Evolutionary conservation across 2,888 invertebrate species (phyloP).

Genomic region (Pachliopta kotzebuea): DNA sequence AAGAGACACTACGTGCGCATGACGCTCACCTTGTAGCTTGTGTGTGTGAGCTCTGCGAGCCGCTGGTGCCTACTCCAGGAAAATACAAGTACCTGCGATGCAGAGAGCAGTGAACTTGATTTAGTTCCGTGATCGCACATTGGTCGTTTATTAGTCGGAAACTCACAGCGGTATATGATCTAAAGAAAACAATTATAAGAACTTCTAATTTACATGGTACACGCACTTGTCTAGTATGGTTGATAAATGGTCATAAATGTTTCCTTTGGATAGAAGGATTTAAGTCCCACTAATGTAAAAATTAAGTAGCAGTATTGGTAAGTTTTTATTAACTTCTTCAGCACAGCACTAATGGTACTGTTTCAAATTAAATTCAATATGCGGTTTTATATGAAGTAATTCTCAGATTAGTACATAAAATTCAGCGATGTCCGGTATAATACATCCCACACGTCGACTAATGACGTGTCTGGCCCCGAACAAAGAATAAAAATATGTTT

Average conservation of each 20-base stretch:
- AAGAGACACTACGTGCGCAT: constrained; percentile 42
- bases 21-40: constrained; percentile 34
- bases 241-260: no score
- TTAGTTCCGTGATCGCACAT: constrained; percentile 5
- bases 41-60: constrained; percentile 29
- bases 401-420: no score
- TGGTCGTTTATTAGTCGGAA: background rate
- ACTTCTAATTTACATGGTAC: no score
- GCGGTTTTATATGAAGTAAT: no score
- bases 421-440: background rate
- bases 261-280: no score
- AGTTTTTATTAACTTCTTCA: no score
- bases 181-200: no score
- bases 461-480: constrained; percentile 17
- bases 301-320: no score
- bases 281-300: no score
- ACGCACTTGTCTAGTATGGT: no score
- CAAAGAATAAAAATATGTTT: constrained; percentile 23
- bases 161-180: background rate
- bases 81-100: constrained; percentile 24
- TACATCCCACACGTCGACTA: constrained; percentile 8
- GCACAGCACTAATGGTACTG: no score
- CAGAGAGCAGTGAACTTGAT: constrained; percentile 28
- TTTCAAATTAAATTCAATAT: no score
- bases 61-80: constrained; percentile 30